Percentiles rank a stretch among this genome's conserved stretches.
Evolutionary conservation across 2,113 vertebrate genomes (phyloP).

Genomic region (Hiodon alosoides): DNA sequence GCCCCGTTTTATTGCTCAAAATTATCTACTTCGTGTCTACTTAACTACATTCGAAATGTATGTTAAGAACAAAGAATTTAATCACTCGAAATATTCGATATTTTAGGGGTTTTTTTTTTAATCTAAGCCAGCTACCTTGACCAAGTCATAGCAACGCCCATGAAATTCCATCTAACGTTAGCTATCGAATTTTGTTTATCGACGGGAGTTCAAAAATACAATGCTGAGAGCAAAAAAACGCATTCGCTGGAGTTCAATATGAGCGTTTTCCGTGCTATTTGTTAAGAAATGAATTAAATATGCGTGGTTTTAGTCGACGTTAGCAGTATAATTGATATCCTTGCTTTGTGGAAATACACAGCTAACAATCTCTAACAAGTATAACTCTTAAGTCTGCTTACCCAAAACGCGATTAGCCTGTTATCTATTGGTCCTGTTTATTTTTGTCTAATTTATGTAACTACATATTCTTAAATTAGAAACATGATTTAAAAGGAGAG

Average conservation of each 20-base stretch:
- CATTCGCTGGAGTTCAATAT: background rate
- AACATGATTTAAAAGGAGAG: too few species aligned
- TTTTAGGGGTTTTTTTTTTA: background rate
- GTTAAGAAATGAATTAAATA: background rate
- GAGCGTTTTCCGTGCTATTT: too few species aligned
- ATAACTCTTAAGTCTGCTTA: background rate
- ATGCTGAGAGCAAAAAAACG: background rate
- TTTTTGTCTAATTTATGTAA: too few species aligned
- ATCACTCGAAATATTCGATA: too few species aligned
- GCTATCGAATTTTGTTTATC: background rate
- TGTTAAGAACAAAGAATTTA: too few species aligned
- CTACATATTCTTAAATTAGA: too few species aligned
- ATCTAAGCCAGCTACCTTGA: background rate
- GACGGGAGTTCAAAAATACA: background rate
- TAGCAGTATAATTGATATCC: background rate
- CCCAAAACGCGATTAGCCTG: background rate
- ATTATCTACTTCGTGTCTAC: background rate
- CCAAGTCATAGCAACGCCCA: slow-evolving; percentile 58
- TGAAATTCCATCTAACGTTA: slow-evolving; percentile 55
- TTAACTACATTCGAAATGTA: background rate
- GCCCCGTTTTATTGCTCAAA: background rate
- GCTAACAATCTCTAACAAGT: too few species aligned
- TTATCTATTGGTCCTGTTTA: background rate
- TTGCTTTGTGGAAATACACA: background rate
- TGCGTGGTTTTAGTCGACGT: background rate